phyloP scores from a whole-genome alignment of 2,888 invertebrate genomes.

The Miltochrista miniata region DNA sequence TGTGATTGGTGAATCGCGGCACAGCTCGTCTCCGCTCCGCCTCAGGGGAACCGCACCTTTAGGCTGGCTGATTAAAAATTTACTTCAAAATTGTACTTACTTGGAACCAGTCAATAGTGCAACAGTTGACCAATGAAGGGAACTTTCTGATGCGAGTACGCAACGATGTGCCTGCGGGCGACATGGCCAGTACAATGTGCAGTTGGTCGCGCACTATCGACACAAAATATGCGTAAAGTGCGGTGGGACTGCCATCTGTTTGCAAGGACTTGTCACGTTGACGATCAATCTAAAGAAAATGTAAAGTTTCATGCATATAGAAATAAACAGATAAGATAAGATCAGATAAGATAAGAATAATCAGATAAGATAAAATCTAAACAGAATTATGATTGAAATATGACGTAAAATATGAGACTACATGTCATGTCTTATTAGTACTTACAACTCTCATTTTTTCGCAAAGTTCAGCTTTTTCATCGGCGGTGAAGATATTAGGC shows the following conservation, averaged over 20 bases:
- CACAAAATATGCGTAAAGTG: constrained; percentile 95
- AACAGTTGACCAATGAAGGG: constrained; percentile 96
- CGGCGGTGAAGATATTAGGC: constrained; percentile 93
- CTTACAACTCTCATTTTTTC: constrained; percentile 93
- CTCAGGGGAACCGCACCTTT: too few species aligned
- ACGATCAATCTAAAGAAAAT: constrained; percentile 87
- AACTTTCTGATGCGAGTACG: constrained; percentile 93
- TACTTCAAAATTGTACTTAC: constrained; percentile 47
- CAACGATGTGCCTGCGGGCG: constrained; percentile 94
- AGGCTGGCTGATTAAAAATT: too few species aligned
- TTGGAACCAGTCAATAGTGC: constrained; percentile 98
- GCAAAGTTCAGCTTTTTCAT: constrained; percentile 95
- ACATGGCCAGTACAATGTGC: constrained; percentile 95
- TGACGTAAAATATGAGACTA: too few species aligned
- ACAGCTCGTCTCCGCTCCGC: too few species aligned
- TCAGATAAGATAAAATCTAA: too few species aligned
- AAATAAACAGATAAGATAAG: too few species aligned
- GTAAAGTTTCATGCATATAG: not conserved
- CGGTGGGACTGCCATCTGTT: constrained; percentile 96
- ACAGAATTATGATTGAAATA: too few species aligned
- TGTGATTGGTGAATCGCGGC: too few species aligned
- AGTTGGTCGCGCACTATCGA: constrained; percentile 94
- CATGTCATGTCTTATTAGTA: constrained; percentile 14
- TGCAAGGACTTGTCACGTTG: constrained; percentile 93
- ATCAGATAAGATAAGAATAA: too few species aligned